Base-by-base conservation (phyloP, 2,113 vertebrate genomes). In the Dicrurus megarhynchus region DNA sequence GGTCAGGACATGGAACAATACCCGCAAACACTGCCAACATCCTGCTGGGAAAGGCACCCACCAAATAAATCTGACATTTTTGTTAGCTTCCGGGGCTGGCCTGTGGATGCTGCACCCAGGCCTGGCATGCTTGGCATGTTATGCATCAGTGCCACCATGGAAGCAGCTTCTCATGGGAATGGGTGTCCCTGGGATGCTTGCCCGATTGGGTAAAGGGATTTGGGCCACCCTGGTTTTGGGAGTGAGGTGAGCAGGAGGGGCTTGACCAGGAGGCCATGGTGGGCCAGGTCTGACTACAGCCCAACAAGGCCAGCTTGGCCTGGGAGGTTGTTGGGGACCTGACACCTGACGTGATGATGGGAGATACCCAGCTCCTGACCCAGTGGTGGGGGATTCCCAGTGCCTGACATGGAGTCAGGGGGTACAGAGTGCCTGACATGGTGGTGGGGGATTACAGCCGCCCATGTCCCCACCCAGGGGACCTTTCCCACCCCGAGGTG, bases 401-500 rank as follows among this genome's bases (percentile, higher is more conserved):
- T 1, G 13, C 37, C 21, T 21, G 26, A 41, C 35, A 27, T 1
- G 37, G 27, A 24, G 7, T 10, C 20, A 1, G 5, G 23, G 37
- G 24, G 10, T 2, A 9, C 32, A 17, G 30, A 4, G 30, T 3
- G 8, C 17, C n/a, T 7, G n/a, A 16, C 27, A 22, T 3, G 41
- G 28, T 9, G 16, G 6, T 6, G 3, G 10, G 3, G 97, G 93
- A 97, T 97, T 84, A 93, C 68, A 65, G 96, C 94, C 96, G 97
- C 97, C 98, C 98, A 97, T 97, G 98, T 98, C 13, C 41, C 32
- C 35, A 18, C 23, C n/a, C 52, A 3, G 10, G 15, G 22, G 17
- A 6, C 5, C 97, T 97, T 75, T 97, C 98, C 98, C 97, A 96
- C 98, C 98, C 97, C 96, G 92, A 97, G 9, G 1, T 14, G 95